phyloP scores from a whole-genome alignment of 2,113 vertebrate species.

The Athene cunicularia region DNA sequence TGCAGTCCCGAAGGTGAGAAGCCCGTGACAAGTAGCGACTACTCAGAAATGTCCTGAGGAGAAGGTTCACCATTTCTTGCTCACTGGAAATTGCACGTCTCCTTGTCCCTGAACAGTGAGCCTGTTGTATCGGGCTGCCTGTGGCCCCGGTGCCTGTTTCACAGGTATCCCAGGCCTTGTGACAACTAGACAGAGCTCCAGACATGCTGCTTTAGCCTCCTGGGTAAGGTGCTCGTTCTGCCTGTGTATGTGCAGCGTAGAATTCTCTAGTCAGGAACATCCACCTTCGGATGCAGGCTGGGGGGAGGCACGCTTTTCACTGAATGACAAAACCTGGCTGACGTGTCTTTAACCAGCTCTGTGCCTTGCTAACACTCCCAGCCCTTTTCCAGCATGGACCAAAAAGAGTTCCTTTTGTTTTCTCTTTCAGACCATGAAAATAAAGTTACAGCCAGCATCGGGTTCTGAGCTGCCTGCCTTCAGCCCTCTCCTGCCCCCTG shows the following conservation, averaged over 20 bases:
- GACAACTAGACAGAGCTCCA: background rate
- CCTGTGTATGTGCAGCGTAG: background rate
- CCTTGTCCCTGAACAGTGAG: rapidly evolving
- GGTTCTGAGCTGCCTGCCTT: conserved; percentile 82
- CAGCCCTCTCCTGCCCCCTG: conserved; percentile 82
- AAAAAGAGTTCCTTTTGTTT: background rate
- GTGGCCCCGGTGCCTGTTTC: background rate
- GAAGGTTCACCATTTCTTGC: background rate
- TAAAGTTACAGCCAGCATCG: conserved; percentile 85
- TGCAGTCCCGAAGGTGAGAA: conserved; percentile 87
- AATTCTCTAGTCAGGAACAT: background rate
- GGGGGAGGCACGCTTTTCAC: background rate
- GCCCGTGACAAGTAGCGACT: background rate
- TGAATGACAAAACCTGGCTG: background rate
- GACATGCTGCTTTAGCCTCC: background rate
- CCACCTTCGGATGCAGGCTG: background rate
- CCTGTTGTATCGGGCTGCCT: background rate
- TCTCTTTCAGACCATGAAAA: conserved; percentile 77
- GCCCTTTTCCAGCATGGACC: background rate
- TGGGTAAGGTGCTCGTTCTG: background rate
- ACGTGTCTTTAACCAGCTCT: background rate
- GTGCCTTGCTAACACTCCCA: background rate
- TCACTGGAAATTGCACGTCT: background rate
- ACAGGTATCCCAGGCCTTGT: background rate
- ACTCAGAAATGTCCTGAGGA: background rate